A percentile compares a stretch with the other conserved stretches of the same genome.
These are phyloP conservation scores for Saccopteryx leptura DNA, from an alignment of 2,113 vertebrate species.

Conservation along the genomic window DNA sequence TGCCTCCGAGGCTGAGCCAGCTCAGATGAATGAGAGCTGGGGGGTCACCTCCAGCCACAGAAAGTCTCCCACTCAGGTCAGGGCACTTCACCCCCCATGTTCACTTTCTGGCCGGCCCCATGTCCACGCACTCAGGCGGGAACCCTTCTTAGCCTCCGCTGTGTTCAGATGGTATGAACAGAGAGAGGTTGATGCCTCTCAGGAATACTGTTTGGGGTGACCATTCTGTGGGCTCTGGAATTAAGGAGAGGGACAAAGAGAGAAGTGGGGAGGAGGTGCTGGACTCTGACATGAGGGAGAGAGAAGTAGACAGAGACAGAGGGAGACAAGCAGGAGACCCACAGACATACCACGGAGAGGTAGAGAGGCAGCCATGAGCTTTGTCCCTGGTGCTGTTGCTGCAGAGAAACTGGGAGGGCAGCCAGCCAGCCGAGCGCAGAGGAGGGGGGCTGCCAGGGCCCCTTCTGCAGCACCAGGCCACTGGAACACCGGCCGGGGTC, in stretches of 20 bases:
- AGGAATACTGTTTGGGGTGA: not conserved
- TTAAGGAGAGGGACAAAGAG: not conserved
- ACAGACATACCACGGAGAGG: not conserved
- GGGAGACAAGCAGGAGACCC: not conserved
- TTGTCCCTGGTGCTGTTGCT: not conserved
- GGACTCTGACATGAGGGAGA: not conserved
- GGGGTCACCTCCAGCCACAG: too few species aligned
- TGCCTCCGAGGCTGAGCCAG: not conserved
- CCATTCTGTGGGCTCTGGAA: not conserved
- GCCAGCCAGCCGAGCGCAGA: constrained; percentile 57
- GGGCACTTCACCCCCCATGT: fast-evolving
- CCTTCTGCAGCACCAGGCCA: not conserved
- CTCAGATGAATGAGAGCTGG: not conserved
- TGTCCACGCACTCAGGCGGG: fast-evolving
- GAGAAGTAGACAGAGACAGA: not conserved
- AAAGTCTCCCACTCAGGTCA: not conserved
- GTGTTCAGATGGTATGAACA: not conserved
- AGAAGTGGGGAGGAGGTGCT: not conserved
- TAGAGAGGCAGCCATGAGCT: not conserved
- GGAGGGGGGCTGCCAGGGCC: constrained; percentile 39
- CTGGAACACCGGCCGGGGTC: not conserved
- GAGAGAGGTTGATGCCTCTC: not conserved
- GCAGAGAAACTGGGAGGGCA: constrained; percentile 69
- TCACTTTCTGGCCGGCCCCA: not conserved
- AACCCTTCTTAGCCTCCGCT: not conserved